Evolutionary conservation across 2,888 invertebrate species (phyloP), one percentile per base, ranked within the genome.

Genomic region (Bellardia bayeri): DNA sequence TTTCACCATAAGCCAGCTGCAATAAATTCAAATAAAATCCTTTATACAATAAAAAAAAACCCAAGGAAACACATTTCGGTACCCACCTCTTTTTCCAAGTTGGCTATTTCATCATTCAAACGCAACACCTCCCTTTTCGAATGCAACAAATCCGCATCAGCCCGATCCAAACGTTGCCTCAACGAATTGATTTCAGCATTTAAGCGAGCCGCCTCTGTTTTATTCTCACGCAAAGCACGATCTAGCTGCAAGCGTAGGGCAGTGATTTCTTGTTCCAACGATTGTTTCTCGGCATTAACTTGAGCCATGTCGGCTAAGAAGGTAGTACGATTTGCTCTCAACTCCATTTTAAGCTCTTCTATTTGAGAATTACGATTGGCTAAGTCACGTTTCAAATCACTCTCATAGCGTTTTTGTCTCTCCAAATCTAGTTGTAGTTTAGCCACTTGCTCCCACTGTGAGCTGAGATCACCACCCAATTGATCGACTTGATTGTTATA

Each of bases 121-220:
- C 97, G 95, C 51, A 97, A 94, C 90, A 97, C 97, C 92, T 97
- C 97, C 11, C 97, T 95, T 66, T 97, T 95, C 23, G 97, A 96
- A 90, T 97, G 97, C 49, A 97, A 95, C 86, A 97, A 91, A 91
- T 97, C 97, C 0, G 96, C 96, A 92, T 98, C 97, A 16, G 97
- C 96, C 78, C 97, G 94, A 91, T 97, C 97, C 90, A 97, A 91
- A 40, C 93, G 92, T 92, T 97, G 97, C 45, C 97, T 94, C 74
- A 97, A 94, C 5, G 97, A 97, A 89, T 93, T 94, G 1, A 96
- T 96, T 94, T 97, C 97, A 0, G 97, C 96, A 90, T 96, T 97
- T 6, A 97, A 94, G 2, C 97, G 95, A 49, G 95, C 95, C 13
- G 96, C 94, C 90, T 98, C 97, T 83, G 97, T 97, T 88, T 96